Evolutionary conservation across 2,888 invertebrate genomes (phyloP), one percentile per base, ranked within the genome.

Genomic region (Lithophane socia): DNA sequence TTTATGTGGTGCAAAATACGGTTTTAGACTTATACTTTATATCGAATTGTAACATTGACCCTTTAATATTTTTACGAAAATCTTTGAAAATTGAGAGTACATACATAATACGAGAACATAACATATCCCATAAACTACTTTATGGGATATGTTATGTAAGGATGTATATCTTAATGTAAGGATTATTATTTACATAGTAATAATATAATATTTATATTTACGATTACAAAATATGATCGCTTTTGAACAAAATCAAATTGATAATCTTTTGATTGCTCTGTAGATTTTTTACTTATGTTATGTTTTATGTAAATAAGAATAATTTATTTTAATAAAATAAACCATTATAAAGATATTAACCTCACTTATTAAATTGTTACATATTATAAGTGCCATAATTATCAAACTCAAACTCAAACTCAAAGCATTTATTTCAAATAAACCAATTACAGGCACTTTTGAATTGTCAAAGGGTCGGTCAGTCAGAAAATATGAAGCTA

Each of bases 251-350:
- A 61, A 37, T 60, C 10, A n/a, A 18, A 58, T 29, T 60, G 52
- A 44, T 77, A 64, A 77, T 42, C n/a, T 37, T 68, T 79, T 69
- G 49, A 68, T 79, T 29, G n/a, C 60, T 79, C 52, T 12, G 37
- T 42, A 60, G 60, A 8, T n/a, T 37, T 58, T 79, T 61, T 2
- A 61, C n/a, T 52, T 54, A 44, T 61, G 3, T 29, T 44, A n/a
- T 44, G 18, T 52, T 69, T 42, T 29, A 44, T 69, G 24, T 69
- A 60, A 69, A n/a, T n/a, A n/a, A n/a, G n/a, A n/a, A n/a, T n/a
- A n/a, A n/a, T n/a, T n/a, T n/a, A n/a, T n/a, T n/a, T n/a, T n/a
- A n/a, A n/a, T n/a, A n/a, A n/a, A n/a, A 77, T 69, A 79, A 44
- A 76, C 29, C 16, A 8, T 44, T 58, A 8, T 47, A 5, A 60